phyloP scores from a whole-genome alignment of 1,140 invertebrate genomes.

The Muscidifurax raptorellus region DNA sequence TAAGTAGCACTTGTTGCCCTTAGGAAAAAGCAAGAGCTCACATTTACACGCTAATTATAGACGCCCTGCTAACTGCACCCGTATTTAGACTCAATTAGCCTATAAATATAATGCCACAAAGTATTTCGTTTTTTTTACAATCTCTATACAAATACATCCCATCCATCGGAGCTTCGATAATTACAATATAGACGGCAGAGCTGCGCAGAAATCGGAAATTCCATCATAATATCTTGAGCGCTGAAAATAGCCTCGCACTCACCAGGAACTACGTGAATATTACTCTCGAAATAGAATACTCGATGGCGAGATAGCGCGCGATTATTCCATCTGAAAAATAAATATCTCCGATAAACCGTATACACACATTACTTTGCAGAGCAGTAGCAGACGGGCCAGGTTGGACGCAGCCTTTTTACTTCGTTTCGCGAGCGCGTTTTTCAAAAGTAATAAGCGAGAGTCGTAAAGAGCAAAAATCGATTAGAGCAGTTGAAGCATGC shows the following conservation, averaged over 20 bases:
- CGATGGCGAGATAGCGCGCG: background rate
- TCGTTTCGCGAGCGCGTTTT: background rate
- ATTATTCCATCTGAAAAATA: background rate
- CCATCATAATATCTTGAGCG: background rate
- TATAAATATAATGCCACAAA: too few relatives aligned
- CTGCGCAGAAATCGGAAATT: background rate
- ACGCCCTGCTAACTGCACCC: too few relatives aligned
- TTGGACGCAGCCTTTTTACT: background rate
- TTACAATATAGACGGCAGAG: background rate
- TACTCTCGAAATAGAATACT: constrained; percentile 17
- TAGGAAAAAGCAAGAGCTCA: too few relatives aligned
- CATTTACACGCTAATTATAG: too few relatives aligned
- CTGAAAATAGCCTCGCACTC: constrained; percentile 3
- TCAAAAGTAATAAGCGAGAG: background rate
- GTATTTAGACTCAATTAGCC: too few relatives aligned
- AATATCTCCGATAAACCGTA: too few relatives aligned
- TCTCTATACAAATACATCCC: too few relatives aligned
- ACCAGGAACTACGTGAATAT: constrained; percentile 25
- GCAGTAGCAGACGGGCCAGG: background rate
- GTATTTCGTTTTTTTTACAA: too few relatives aligned
- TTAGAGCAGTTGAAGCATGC: background rate
- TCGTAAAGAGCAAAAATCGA: background rate
- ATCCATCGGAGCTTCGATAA: too few relatives aligned
- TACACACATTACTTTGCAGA: background rate
- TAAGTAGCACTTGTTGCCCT: background rate